Evolutionary conservation across 1,140 invertebrate genomes (phyloP).

Genomic region (Lasaia peninsularis): DNA sequence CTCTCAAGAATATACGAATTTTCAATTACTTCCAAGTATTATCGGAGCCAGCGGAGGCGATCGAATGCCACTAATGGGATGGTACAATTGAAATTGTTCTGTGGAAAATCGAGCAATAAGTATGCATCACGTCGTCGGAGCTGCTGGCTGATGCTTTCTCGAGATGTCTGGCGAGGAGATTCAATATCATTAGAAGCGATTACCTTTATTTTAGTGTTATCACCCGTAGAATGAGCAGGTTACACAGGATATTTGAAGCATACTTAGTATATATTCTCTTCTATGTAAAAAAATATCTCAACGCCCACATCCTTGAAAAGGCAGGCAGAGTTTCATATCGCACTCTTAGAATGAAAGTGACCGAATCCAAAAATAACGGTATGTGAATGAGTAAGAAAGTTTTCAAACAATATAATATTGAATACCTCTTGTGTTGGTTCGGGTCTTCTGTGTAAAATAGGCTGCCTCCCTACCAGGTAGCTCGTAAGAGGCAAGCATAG

Average conservation of each 20-base stretch:
- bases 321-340: no score
- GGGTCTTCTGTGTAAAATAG: no score
- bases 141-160: conserved; percentile 45
- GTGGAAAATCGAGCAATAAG: conserved; percentile 69
- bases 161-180: conserved; percentile 50
- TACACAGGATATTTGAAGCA: background rate
- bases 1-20: conserved; percentile 13
- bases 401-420: no score
- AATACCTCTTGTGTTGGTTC: no score
- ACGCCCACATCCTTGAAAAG: no score
- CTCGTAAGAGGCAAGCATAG: no score
- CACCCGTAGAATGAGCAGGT: background rate
- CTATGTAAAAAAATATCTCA: no score
- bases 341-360: no score
- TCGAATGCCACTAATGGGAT: conserved; percentile 59
- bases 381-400: no score
- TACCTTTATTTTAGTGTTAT: conserved; percentile 16
- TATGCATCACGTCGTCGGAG: conserved; percentile 58
- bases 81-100: conserved; percentile 63
- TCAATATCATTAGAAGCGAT: conserved; percentile 35
- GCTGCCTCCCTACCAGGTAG: no score
- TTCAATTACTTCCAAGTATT: conserved; percentile 25
- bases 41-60: conserved; percentile 41
- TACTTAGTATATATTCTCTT: background rate
- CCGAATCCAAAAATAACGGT: no score